Base-by-base conservation (phyloP, 2,797 vertebrate species). In the Lemur catta region DNA sequence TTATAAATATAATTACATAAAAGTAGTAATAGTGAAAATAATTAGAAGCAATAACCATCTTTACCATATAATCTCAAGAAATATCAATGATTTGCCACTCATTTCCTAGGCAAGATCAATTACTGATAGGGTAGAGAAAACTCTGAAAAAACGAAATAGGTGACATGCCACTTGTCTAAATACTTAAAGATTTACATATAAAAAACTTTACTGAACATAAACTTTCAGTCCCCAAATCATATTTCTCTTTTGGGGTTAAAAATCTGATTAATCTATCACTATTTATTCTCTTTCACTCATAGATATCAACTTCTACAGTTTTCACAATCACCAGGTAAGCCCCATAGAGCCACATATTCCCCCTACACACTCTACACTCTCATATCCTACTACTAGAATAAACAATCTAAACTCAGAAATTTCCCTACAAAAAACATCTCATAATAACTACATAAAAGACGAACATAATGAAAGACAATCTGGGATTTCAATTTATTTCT, bases 401-500 rank as follows among this genome's bases (percentile, higher is more conserved):
- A 95, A 82, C 20, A 24, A 93, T 22, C 35, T 41, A 89, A 92
- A 91, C 57, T 95, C 30, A 79, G 61, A 94, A 67, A 71, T 48
- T 71, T 78, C 33, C 38, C 59, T 74, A 85, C 6, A 91, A 84
- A 79, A 6, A 93, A 74, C 6, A 89, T 76, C 33, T 75, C 9
- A 80, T 52, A 92, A 79, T 75, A 87, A 89, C 17, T 26, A 82
- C 97, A 63, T 92, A 74, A 82, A 92, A 61, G 22, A 82, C 59
- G 18, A 89, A 89, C 41, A 95, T 57, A 79, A 94, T 22, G 9
- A 85, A 69, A 95, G 50, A 90, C n/a, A 93, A 81, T 11, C 63
- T n/a, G 35, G 33, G 95, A 96, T 93, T 93, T 87, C 69, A 24
- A 72, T 82, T 90, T 91, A 59, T 43, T 94, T 96, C 38, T 81